These are phyloP conservation scores for Cyanistes caeruleus DNA, from an alignment of 2,113 vertebrate species.

Conservation along the genomic window DNA sequence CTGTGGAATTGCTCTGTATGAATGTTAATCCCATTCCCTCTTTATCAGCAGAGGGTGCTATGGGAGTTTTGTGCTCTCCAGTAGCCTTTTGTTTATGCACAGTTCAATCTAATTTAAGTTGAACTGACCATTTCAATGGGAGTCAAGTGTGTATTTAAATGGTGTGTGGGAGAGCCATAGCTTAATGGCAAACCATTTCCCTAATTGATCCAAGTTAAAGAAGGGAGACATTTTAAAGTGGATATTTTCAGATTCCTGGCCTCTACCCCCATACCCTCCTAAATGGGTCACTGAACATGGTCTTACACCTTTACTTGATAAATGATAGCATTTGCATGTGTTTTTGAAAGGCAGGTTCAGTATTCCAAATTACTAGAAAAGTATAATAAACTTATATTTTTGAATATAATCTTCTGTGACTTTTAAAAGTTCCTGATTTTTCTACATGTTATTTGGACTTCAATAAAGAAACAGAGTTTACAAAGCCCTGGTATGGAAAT, in stretches of 20 bases:
- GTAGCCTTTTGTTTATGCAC: constrained; percentile 59
- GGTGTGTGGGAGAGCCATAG: constrained; percentile 59
- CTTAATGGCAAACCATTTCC: constrained; percentile 60
- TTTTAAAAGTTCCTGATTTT: background rate
- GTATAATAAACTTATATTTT: background rate
- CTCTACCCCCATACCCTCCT: background rate
- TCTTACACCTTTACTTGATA: background rate
- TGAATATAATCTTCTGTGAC: background rate
- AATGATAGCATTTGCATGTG: background rate
- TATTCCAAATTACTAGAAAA: background rate
- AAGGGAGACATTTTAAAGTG: constrained; percentile 55
- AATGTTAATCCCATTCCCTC: constrained; percentile 57
- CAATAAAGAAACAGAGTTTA: background rate
- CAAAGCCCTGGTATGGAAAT: background rate
- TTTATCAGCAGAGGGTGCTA: constrained; percentile 75
- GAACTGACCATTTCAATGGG: constrained; percentile 68
- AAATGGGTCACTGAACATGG: background rate
- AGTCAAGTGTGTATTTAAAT: constrained; percentile 67
- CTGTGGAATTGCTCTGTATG: constrained; percentile 43
- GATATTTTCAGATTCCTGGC: constrained; percentile 50
- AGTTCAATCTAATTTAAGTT: constrained; percentile 69
- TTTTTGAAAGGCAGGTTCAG: background rate
- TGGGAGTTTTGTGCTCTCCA: constrained; percentile 63
- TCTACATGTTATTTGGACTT: background rate
- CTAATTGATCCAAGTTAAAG: constrained; percentile 59